Evolutionary conservation across 2,113 vertebrate genomes (phyloP), one percentile per base, ranked within the genome.

Genomic region (Dolichotis patagonum): DNA sequence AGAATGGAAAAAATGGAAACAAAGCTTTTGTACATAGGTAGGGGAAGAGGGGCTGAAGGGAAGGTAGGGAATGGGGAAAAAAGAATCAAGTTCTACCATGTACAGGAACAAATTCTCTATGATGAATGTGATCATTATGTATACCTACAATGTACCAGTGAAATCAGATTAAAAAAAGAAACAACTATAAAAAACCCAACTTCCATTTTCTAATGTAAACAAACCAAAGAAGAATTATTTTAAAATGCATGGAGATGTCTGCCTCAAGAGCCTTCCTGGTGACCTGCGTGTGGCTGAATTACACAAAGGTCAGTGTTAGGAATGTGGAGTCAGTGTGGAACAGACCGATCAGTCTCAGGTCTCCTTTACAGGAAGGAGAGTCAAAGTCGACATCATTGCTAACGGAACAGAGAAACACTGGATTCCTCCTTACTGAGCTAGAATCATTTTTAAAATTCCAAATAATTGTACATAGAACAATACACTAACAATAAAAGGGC

Each of bases 191-290:
- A 73, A 71, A 46, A 1, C 3, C 28, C 28, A 52, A 43, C 38
- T 81, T 19, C 52, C 49, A 67, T 88, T 97, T 94, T 88, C 84
- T 63, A 95, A 69, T 22, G 41, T 63, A 84, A 84, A 87, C 62
- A 95, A 95, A 81, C 49, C 92, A 96, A 96, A 92, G 90, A 52
- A 38, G 90, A 52, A 38, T 85, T 43, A 43, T 96, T 92, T 92
- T 54, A 80, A 38, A 80, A 86, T 8, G 52, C 52, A 88, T 77
- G 24, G 52, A 80, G 75, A 88, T 35, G 52, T 62, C 65, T 19
- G 7, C 46, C 28, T 35, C 1, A 56, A 62, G 84, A 17, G 35
- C 41, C 67, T 9, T 73, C n/a, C 13, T 35, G 62, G 85, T 49
- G 32, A 69, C 81, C 54, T 10, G 77, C 60, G 30, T 54, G 38